phyloP scores from a whole-genome alignment of 2,113 vertebrate species.

The Thymallus thymallus region DNA sequence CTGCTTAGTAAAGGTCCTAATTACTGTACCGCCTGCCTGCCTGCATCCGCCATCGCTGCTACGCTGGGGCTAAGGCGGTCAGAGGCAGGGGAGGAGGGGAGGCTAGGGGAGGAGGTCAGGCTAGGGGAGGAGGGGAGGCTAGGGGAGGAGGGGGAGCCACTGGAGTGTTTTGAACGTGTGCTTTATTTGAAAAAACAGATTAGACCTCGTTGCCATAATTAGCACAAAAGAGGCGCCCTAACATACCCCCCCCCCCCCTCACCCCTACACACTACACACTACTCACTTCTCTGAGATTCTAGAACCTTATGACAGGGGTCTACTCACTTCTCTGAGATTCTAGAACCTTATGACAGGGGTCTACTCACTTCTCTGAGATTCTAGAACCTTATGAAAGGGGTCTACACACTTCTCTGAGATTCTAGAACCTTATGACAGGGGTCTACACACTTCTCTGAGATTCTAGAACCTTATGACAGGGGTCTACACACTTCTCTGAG shows the following conservation, averaged over 20 bases:
- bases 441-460: too few relatives aligned
- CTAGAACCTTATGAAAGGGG: too few relatives aligned
- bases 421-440: too few relatives aligned
- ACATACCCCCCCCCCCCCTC: constrained; percentile 36
- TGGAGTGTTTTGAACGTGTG: constrained; percentile 80
- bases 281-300: constrained; percentile 20
- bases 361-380: too few relatives aligned
- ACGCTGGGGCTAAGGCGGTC: constrained; percentile 85
- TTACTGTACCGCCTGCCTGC: constrained; percentile 76
- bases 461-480: too few relatives aligned
- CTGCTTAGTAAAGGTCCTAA: constrained; percentile 33
- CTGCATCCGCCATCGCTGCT: constrained; percentile 87
- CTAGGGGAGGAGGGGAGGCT: constrained; percentile 75
- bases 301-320: not conserved
- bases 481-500: too few relatives aligned
- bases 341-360: too few relatives aligned
- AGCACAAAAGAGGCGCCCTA: constrained; percentile 76
- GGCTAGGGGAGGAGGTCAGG: not conserved
- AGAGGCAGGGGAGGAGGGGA: constrained; percentile 57
- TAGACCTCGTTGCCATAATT: constrained; percentile 84
- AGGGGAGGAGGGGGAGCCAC: constrained; percentile 74
- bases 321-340: too few relatives aligned
- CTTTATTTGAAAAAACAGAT: constrained; percentile 94
- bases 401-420: too few relatives aligned
- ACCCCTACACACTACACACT: too few relatives aligned